A percentile compares a stretch with the other conserved stretches of the same genome.
Evolutionary conservation across 2,113 vertebrate species (phyloP).

Genomic region (Myanophis thanlyinensis): DNA sequence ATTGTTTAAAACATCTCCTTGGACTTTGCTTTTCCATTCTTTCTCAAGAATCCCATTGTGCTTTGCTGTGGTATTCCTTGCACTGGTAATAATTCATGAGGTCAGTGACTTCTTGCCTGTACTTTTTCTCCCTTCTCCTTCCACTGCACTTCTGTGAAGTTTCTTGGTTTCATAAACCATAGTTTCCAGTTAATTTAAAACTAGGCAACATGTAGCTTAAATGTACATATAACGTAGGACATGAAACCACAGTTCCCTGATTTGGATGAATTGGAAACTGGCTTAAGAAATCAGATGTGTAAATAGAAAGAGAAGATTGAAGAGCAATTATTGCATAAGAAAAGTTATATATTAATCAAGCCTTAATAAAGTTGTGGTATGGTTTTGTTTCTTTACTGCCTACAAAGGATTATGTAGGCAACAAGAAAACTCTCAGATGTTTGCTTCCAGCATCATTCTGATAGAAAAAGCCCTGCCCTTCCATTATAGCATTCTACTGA

Average conservation of each 20-base stretch:
- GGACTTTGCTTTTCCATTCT: neutral
- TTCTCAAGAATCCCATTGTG: neutral
- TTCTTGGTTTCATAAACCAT: neutral
- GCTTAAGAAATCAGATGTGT: neutral
- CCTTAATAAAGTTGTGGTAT: neutral
- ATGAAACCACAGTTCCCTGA: neutral
- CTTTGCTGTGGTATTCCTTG: conserved; percentile 11
- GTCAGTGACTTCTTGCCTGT: neutral
- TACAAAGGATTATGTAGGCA: neutral
- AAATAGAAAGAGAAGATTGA: neutral
- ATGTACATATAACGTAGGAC: neutral
- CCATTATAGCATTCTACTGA: neutral
- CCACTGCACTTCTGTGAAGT: neutral
- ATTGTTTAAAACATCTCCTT: conserved; percentile 16
- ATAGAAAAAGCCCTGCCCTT: neutral
- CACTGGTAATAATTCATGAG: neutral
- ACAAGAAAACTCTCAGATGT: neutral
- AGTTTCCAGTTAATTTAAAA: neutral
- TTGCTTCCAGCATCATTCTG: neutral
- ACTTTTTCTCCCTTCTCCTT: neutral
- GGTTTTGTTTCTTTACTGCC: neutral
- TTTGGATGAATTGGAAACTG: neutral
- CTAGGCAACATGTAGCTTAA: neutral
- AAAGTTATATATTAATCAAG: neutral
- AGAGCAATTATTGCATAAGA: neutral